Evolutionary conservation across 2,888 invertebrate genomes (phyloP).

Genomic region (Pherbina coryleti): DNA sequence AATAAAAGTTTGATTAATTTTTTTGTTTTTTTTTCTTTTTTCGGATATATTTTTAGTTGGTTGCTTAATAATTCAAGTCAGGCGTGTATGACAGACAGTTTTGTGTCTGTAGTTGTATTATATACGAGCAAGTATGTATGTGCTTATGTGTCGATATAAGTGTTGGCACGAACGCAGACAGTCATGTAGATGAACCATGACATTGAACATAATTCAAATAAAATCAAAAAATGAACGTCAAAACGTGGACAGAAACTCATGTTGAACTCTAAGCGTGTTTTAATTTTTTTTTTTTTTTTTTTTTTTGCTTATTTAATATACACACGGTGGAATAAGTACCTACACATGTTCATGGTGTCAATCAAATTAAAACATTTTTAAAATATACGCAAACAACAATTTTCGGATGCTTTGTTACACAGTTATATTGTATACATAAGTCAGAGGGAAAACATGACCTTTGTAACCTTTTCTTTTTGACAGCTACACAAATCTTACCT

Average conservation of each 20-base stretch:
- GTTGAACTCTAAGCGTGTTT: no score
- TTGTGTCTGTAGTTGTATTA: constrained; percentile 36
- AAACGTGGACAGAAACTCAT: background rate
- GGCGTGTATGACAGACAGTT: constrained; percentile 27
- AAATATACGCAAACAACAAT: background rate
- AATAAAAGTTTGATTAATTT: background rate
- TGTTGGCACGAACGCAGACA: constrained; percentile 35
- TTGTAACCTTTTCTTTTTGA: no score
- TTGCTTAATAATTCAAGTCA: constrained; percentile 44
- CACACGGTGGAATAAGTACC: background rate
- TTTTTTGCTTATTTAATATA: no score
- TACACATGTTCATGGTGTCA: background rate
- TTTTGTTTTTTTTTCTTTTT: background rate
- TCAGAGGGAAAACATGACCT: no score
- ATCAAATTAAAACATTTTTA: background rate
- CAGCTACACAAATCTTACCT: no score
- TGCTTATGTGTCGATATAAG: constrained; percentile 4
- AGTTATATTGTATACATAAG: no score
- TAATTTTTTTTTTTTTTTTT: no score
- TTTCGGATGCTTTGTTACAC: no score
- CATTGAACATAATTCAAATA: constrained; percentile 49
- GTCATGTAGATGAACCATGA: constrained; percentile 48
- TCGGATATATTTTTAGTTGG: background rate
- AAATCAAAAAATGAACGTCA: constrained; percentile 33
- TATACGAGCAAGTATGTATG: constrained; percentile 41